Conservation (phyloP, 2,113 vertebrate genomes). For the Tamias sibiricus region DNA sequence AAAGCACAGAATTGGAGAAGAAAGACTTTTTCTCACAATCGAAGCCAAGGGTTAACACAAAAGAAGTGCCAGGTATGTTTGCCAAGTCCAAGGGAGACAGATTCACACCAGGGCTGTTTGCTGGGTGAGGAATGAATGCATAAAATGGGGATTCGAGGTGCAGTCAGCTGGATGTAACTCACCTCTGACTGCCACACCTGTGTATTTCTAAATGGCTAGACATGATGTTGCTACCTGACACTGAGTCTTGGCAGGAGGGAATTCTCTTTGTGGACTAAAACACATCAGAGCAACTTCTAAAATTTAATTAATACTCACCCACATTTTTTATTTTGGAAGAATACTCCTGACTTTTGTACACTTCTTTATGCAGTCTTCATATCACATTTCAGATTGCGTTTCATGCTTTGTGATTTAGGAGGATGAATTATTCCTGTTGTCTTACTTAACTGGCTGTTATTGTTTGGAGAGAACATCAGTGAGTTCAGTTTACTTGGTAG, state of each 20-base stretch:
- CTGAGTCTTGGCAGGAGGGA: neutral
- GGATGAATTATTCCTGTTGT: slow-evolving; percentile 53
- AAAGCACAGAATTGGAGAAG: neutral
- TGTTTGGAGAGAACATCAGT: slow-evolving; percentile 33
- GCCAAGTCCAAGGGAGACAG: slow-evolving; percentile 13
- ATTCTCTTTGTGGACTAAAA: slow-evolving; percentile 20
- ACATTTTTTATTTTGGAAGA: slow-evolving; percentile 2
- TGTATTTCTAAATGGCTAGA: neutral
- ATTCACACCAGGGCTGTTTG: neutral
- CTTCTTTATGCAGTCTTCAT: slow-evolving; percentile 30
- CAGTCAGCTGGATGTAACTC: slow-evolving; percentile 8
- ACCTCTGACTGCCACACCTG: neutral
- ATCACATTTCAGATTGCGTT: slow-evolving; percentile 58
- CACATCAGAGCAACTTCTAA: slow-evolving; percentile 9
- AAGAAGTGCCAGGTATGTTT: slow-evolving; percentile 42
- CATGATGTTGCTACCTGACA: slow-evolving; percentile 32
- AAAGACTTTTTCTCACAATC: slow-evolving; percentile 41
- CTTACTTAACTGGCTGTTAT: slow-evolving; percentile 26
- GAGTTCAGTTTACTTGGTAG: slow-evolving; percentile 54
- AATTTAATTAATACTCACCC: neutral
- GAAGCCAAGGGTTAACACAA: slow-evolving; percentile 28
- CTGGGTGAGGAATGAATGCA: neutral
- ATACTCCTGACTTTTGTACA: slow-evolving; percentile 22
- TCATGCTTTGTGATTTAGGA: slow-evolving; percentile 43
- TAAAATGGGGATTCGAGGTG: neutral